Base-by-base conservation (phyloP, 53 echinoderm and acorn worm genomes). In the Antedon mediterranea region DNA sequence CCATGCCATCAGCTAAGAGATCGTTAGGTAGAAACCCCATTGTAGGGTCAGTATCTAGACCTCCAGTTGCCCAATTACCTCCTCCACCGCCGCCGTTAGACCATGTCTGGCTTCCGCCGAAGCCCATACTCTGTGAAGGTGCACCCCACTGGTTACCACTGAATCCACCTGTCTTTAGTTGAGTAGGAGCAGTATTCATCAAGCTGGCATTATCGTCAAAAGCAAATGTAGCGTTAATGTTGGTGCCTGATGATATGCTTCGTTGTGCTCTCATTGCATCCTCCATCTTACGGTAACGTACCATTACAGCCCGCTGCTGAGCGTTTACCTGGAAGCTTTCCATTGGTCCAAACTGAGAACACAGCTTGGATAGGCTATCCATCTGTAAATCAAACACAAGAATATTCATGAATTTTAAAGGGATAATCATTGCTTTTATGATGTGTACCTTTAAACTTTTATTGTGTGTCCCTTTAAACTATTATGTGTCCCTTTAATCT, bases 251-350 rank as follows among this genome's bases (percentile, higher is more conserved):
- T 82, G 74, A 88, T 85, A 98, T 84, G 28, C 74, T 74, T 74
- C 80, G 74, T 72, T 87, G 92, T 72, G 92, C 92, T 78, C 92
- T 90, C 80, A 83, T 37, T n/a, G 98, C 98, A 32, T 98, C 98
- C 11, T 93, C 92, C 13, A 84, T 83, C 23, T 84, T 88, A 78
- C 88, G 86, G 81, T 90, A 98, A 43, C 81, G 83, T 30, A 98
- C 87, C 90, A 92, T 79, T 79, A 90, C 90, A 18, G 87, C 85
- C 75, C 92, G 90, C 76, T 98, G 98, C 37, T 86, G 77, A 71
- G 84, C 88, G 79, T 98, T 92, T 81, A 93, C 82, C 80, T 92
- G 90, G 88, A 92, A 98, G 70, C 85, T 90, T 18, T 98, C 92
- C 76, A 98, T 80, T 30, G 81, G 88, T 26, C 92, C 98, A 42